These are phyloP conservation scores for Drosophila kepulauana DNA, from an alignment of 1,140 invertebrate species.

Conservation along the genomic window DNA sequence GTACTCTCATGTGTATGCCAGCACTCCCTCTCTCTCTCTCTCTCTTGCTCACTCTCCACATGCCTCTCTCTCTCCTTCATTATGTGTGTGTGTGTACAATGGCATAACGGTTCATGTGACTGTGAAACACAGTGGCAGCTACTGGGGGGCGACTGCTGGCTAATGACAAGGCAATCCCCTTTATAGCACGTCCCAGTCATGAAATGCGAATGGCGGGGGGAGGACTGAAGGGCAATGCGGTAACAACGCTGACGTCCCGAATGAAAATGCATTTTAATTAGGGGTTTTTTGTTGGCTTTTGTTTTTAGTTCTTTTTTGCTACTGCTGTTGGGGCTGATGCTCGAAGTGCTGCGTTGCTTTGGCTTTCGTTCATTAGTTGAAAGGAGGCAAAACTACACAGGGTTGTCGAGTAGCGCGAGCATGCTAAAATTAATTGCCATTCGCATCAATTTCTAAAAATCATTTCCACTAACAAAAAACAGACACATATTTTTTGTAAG, in stretches of 20 bases:
- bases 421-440: constrained; percentile 9
- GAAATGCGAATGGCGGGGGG: constrained; percentile 2
- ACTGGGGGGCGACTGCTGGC: constrained; percentile 34
- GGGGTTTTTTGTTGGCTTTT: constrained; percentile 83
- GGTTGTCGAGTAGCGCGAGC: constrained; percentile 31
- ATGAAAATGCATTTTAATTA: constrained; percentile 85
- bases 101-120: constrained; percentile 77
- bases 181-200: constrained; percentile 43
- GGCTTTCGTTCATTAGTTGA: constrained; percentile 77
- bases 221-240: constrained; percentile 19
- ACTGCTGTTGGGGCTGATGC: constrained; percentile 46
- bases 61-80: constrained; percentile 1
- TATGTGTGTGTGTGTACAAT: constrained; percentile 51
- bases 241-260: constrained; percentile 72
- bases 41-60: not conserved
- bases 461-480: no score
- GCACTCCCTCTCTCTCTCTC: constrained; percentile 7
- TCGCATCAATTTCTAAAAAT: no score
- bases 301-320: constrained; percentile 68
- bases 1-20: constrained; percentile 30
- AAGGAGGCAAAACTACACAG: constrained; percentile 46
- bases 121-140: constrained; percentile 57
- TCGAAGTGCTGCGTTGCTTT: constrained; percentile 42
- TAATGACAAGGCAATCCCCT: constrained; percentile 48
- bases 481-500: no score